phyloP scores from a whole-genome alignment of 2,888 invertebrate genomes.

The Venusia cambrica region DNA sequence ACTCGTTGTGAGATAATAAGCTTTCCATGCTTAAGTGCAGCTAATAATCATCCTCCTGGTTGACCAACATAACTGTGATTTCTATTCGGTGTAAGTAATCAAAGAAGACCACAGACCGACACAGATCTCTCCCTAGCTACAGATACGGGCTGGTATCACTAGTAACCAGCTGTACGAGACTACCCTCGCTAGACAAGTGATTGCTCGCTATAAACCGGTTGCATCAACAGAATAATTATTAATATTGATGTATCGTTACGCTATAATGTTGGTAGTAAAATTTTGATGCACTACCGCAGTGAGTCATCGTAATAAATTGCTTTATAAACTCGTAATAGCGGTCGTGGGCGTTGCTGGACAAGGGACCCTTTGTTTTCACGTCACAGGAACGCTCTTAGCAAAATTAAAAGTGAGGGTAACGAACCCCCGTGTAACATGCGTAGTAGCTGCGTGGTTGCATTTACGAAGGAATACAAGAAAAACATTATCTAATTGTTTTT shows the following conservation, averaged over 20 bases:
- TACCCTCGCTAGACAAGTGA: constrained; percentile 54
- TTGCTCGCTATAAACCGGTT: constrained; percentile 49
- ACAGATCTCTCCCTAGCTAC: constrained; percentile 49
- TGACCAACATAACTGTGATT: constrained; percentile 46
- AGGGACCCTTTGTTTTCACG: constrained; percentile 72
- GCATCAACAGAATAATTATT: constrained; percentile 32
- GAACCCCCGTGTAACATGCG: constrained; percentile 46
- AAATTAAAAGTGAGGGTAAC: constrained; percentile 69
- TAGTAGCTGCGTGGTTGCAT: constrained; percentile 31
- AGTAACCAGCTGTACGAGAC: constrained; percentile 49
- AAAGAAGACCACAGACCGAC: constrained; percentile 62
- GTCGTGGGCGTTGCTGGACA: constrained; percentile 66
- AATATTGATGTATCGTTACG: constrained; percentile 36
- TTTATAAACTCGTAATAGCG: constrained; percentile 57
- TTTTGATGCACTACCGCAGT: constrained; percentile 53
- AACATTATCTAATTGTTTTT: constrained; percentile 25
- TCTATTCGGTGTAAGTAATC: constrained; percentile 56
- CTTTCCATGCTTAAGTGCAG: constrained; percentile 26
- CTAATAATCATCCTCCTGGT: constrained; percentile 35
- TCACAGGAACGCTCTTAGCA: constrained; percentile 71
- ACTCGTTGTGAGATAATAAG: constrained; percentile 4
- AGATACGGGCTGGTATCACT: constrained; percentile 37
- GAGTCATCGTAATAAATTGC: constrained; percentile 70
- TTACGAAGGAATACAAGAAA: constrained; percentile 21
- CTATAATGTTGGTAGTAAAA: constrained; percentile 37